Evolutionary conservation across 2,888 invertebrate genomes (phyloP).

Genomic region (Abscondita cerata): DNA sequence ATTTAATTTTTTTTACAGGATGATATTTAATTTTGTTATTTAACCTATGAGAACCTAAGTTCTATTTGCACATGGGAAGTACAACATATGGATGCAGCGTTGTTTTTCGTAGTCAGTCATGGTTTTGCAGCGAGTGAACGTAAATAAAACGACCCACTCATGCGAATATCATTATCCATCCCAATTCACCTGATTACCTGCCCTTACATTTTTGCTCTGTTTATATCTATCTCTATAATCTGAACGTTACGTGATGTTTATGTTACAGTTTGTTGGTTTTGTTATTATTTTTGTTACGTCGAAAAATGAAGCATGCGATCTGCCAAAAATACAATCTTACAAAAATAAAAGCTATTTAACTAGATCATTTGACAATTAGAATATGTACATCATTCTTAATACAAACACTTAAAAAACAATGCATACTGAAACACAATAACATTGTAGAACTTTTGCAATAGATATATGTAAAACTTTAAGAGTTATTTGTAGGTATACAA

Average conservation of each 20-base stretch:
- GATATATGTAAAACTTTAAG: no score
- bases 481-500: no score
- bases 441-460: no score
- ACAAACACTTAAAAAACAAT: no score
- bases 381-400: background rate
- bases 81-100: slow-evolving; percentile 27
- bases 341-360: background rate
- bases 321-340: slow-evolving; percentile 3
- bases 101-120: slow-evolving; percentile 30
- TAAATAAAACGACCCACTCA: slow-evolving; percentile 35
- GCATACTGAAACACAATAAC: no score
- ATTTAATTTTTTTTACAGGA: no score
- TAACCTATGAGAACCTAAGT: background rate
- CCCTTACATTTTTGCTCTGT: slow-evolving; percentile 33
- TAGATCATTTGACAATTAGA: background rate
- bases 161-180: slow-evolving; percentile 35
- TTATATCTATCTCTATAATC: slow-evolving; percentile 34
- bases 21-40: no score
- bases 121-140: slow-evolving; percentile 33
- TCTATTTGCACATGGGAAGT: slow-evolving; percentile 28
- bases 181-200: slow-evolving; percentile 36
- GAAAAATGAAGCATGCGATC: slow-evolving; percentile 5
- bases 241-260: slow-evolving; percentile 26
- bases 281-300: slow-evolving; percentile 4
- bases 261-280: slow-evolving; percentile 24